Base-by-base conservation (phyloP, 2,888 invertebrate genomes). In the Neuroscelio doddi region DNA sequence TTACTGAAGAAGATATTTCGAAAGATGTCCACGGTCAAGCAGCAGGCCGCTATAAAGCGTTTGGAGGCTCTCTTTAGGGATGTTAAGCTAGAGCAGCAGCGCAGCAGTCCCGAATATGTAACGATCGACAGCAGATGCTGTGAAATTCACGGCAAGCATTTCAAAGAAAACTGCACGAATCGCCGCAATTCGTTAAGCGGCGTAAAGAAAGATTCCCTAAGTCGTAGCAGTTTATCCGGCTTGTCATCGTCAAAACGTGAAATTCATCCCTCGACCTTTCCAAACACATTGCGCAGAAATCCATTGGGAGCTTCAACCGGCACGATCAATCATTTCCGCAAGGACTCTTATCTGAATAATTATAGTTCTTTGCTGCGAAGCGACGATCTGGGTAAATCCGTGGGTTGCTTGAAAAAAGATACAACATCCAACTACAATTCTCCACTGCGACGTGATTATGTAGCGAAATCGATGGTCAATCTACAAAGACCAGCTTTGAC, bases 11-110 rank as follows among this genome's bases (percentile, higher is more conserved):
- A 21, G 24, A 12, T 5, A 5, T 3, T 12, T 4, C 9, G 44
- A 57, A 62, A 30, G 8, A 71, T 73, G 72, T 74, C 80, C 7
- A 68, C 80, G 42, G 73, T 72, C 59, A 90, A 89, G 81, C 90
- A 90, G 76, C 89, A 88, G 56, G 87, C 89, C 64, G 91, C 91
- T 29, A 89, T 92, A 82, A 90, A 89, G 74, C 89, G 92, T 72
- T 85, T 93, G 76, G 92, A 92, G 80, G 90, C 90, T 38, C 88
- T 93, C 80, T 92, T 93, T 85, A 87, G 87, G 67, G 90, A 89
- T 76, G 88, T 90, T 74, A 89, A 87, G 78, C 79, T 91, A 73
- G 90, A 90, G 24, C 82, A 83, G 57, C 73, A 72, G 8, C 71
- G 73, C 7, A 63, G 46, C 34, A 78, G 68, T 52, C 76, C 73